A percentile compares a stretch with the other conserved stretches of the same genome.
These are phyloP conservation scores for Ceratosolen solmsi DNA, from an alignment of 1,140 invertebrate genomes.

Conservation along the genomic window DNA sequence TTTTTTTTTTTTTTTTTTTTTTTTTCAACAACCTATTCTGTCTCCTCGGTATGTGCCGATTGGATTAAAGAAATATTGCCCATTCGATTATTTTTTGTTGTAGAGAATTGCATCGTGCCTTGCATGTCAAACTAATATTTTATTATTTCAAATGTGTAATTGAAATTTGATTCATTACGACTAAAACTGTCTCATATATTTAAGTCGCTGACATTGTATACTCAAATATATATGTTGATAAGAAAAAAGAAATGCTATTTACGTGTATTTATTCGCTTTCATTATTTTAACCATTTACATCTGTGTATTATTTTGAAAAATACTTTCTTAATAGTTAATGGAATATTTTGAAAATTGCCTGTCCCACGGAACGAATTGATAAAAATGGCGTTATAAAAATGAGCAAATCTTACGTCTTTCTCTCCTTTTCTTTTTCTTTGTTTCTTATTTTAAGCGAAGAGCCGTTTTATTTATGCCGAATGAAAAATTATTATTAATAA, in stretches of 20 bases:
- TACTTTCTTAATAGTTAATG: no score
- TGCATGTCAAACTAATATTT: neutral
- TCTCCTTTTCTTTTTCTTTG: no score
- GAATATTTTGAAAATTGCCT: no score
- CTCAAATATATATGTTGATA: neutral
- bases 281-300: neutral
- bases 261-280: neutral
- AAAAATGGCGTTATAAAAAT: no score
- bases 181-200: constrained; percentile 3
- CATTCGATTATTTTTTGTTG: neutral
- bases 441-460: no score
- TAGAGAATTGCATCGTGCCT: neutral
- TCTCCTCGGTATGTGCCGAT: no score
- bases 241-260: neutral
- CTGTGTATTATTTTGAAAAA: neutral
- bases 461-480: no score
- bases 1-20: no score
- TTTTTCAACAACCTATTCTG: no score
- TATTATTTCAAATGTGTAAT: neutral
- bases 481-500: no score
- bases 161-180: constrained; percentile 7
- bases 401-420: no score
- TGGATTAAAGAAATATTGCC: neutral
- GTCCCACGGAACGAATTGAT: no score
- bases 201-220: neutral